These are phyloP conservation scores for Anas platyrhynchos DNA, from an alignment of 2,113 vertebrate genomes.

Conservation along the genomic window DNA sequence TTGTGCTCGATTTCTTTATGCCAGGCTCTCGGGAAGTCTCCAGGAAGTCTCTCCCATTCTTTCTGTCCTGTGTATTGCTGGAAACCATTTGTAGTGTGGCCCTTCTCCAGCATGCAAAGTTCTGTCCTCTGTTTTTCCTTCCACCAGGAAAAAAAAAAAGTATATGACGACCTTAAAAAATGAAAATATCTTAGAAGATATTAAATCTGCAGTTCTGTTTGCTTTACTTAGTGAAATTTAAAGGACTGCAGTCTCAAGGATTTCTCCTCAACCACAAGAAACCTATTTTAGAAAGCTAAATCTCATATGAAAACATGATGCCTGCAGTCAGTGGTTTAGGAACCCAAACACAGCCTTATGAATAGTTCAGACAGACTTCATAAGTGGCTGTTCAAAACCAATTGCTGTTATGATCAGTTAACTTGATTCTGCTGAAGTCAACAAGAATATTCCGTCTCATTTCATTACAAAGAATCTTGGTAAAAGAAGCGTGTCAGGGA, in stretches of 20 bases:
- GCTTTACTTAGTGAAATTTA: background rate
- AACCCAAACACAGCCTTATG: background rate
- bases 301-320: rapidly evolving
- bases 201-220: background rate
- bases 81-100: background rate
- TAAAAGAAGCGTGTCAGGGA: background rate
- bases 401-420: background rate
- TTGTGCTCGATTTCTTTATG: background rate
- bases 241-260: background rate
- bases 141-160: no score
- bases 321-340: background rate
- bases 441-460: background rate
- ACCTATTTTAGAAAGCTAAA: background rate
- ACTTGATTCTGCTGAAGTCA: background rate
- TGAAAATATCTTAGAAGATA: background rate
- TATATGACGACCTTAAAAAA: background rate
- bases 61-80: background rate
- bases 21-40: no score
- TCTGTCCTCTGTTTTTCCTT: background rate
- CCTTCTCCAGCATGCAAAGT: background rate
- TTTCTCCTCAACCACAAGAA: background rate
- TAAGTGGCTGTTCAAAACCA: background rate
- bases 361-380: no score
- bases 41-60: background rate
- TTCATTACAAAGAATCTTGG: background rate